phyloP scores from a whole-genome alignment of 2,797 vertebrate species.

The Lates japonicus region DNA sequence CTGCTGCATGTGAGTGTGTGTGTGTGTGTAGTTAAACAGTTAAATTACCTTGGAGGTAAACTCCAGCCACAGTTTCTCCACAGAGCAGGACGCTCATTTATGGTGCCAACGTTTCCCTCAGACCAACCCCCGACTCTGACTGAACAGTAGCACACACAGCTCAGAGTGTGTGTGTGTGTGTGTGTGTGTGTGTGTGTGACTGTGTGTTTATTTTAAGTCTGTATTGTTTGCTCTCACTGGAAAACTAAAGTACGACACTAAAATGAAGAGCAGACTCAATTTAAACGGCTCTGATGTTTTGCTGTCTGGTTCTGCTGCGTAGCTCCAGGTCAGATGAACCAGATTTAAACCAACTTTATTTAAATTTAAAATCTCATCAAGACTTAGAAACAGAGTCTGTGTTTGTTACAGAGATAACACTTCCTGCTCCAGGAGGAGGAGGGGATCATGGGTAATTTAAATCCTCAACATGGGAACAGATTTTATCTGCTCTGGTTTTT shows the following conservation, averaged over 20 bases:
- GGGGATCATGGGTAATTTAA: too few relatives aligned
- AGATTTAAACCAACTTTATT: too few relatives aligned
- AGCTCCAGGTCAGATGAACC: too few relatives aligned
- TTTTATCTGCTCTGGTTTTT: too few relatives aligned
- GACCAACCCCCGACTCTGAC: background rate
- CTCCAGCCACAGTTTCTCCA: conserved; percentile 16
- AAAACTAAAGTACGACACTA: background rate
- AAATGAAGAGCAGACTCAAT: too few relatives aligned
- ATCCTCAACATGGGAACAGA: too few relatives aligned
- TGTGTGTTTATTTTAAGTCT: background rate
- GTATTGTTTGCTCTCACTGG: background rate
- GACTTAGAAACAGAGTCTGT: too few relatives aligned
- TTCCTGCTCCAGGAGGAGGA: too few relatives aligned
- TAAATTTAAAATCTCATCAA: too few relatives aligned
- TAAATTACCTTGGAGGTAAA: conserved; percentile 59
- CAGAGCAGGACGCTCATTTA: conserved; percentile 24
- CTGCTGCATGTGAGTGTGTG: background rate
- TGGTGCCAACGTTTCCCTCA: conserved; percentile 46
- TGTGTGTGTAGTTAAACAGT: conserved; percentile 18
- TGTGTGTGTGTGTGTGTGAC: background rate
- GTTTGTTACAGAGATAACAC: too few relatives aligned
- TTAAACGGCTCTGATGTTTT: too few relatives aligned
- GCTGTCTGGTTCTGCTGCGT: too few relatives aligned
- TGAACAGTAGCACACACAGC: conserved; percentile 11
- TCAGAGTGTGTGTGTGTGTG: background rate